These are phyloP conservation scores for Polietes domitor DNA, from an alignment of 2,888 invertebrate species.

Conservation along the genomic window DNA sequence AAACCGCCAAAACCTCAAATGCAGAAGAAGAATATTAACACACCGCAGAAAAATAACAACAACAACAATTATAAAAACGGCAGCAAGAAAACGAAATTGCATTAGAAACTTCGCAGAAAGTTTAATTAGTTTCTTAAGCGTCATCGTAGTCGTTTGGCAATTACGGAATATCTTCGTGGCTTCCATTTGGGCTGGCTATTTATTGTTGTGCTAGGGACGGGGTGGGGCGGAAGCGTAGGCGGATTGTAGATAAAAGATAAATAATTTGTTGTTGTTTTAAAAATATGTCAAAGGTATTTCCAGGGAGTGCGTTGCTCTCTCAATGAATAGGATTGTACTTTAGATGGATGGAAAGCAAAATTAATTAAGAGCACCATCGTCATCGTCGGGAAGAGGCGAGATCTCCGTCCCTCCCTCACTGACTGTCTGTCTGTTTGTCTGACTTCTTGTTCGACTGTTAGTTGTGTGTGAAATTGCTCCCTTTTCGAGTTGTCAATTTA, in stretches of 20 bases:
- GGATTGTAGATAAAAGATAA: conserved; percentile 4
- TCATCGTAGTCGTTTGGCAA: conserved; percentile 53
- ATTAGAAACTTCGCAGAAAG: conserved; percentile 59
- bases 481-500: background rate
- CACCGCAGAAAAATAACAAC: too few species aligned
- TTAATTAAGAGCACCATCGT: background rate
- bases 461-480: background rate
- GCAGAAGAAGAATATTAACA: background rate
- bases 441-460: background rate
- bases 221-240: background rate
- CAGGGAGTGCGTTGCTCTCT: background rate
- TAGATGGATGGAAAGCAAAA: background rate
- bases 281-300: conserved; percentile 16
- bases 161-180: conserved; percentile 3
- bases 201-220: background rate
- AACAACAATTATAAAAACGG: conserved; percentile 22
- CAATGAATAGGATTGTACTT: background rate
- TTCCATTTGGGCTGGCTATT: background rate
- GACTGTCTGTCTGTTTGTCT: too few species aligned
- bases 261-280: conserved; percentile 42
- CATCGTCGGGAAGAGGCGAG: too few species aligned
- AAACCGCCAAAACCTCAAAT: conserved; percentile 36
- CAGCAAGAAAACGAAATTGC: conserved; percentile 29
- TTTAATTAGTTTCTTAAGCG: conserved; percentile 69
- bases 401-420: too few species aligned